phyloP scores from a whole-genome alignment of 2,797 vertebrate species.

The Myripristis murdjan region DNA sequence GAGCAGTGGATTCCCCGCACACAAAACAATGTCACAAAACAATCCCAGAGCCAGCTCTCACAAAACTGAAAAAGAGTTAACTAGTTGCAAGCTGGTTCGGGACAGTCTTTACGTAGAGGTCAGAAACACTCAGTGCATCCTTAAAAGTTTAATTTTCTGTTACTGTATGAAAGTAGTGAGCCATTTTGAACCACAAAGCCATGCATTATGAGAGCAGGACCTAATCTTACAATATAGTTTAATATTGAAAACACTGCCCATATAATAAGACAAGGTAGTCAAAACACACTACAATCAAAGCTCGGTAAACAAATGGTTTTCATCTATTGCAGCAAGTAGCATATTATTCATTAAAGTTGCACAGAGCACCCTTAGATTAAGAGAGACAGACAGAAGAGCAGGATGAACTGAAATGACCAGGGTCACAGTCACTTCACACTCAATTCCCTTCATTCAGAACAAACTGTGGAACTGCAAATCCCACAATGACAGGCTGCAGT shows the following conservation, averaged over 20 bases:
- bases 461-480: background rate
- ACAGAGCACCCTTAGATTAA: slow-evolving; percentile 50
- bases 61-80: slow-evolving; percentile 10
- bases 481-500: background rate
- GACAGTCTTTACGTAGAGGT: slow-evolving; percentile 39
- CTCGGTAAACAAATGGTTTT: slow-evolving; percentile 58
- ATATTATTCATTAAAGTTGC: slow-evolving; percentile 48
- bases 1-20: slow-evolving; percentile 46
- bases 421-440: slow-evolving; percentile 36
- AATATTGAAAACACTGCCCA: slow-evolving; percentile 53
- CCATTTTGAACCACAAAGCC: slow-evolving; percentile 69
- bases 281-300: slow-evolving; percentile 65
- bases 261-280: slow-evolving; percentile 59
- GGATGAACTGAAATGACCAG: slow-evolving; percentile 19
- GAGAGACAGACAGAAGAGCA: slow-evolving; percentile 6
- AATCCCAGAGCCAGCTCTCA: slow-evolving; percentile 26
- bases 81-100: slow-evolving; percentile 10
- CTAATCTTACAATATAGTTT: slow-evolving; percentile 53
- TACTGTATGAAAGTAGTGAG: slow-evolving; percentile 33
- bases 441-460: background rate
- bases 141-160: slow-evolving; percentile 19
- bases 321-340: slow-evolving; percentile 57
- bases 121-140: slow-evolving; percentile 44
- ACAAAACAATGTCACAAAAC: slow-evolving; percentile 47
- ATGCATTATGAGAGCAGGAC: slow-evolving; percentile 76